Evolutionary conservation across 1,140 invertebrate species (phyloP).

Genomic region (Drosophila nigrodunni): DNA sequence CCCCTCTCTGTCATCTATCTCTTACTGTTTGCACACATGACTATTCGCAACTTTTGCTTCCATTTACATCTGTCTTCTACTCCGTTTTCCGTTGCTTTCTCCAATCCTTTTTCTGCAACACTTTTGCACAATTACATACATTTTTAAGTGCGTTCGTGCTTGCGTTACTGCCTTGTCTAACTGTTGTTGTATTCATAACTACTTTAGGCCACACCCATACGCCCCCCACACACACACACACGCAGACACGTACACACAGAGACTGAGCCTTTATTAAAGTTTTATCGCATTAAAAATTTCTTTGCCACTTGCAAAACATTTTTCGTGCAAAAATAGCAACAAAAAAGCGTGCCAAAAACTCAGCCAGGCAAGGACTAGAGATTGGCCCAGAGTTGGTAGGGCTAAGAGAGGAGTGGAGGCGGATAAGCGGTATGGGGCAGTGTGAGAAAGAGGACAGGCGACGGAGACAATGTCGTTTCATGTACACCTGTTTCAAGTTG

Average conservation of each 20-base stretch:
- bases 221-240: neutral
- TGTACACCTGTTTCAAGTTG: conserved; percentile 80
- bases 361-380: conserved; percentile 52
- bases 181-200: conserved; percentile 80
- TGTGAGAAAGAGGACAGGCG: conserved; percentile 5
- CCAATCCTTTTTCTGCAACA: conserved; percentile 43
- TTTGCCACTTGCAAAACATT: conserved; percentile 68
- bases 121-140: conserved; percentile 81
- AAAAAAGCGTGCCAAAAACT: conserved; percentile 71
- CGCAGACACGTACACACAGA: neutral
- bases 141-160: conserved; percentile 78
- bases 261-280: conserved; percentile 80
- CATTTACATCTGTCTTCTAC: conserved; percentile 34
- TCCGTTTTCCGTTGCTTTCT: neutral
- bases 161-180: conserved; percentile 59
- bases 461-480: conserved; percentile 73
- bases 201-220: conserved; percentile 70
- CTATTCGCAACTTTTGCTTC: conserved; percentile 50
- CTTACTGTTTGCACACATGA: conserved; percentile 13
- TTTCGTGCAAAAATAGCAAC: conserved; percentile 58
- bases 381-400: conserved; percentile 30
- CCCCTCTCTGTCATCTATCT: neutral
- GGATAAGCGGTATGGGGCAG: neutral
- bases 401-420: conserved; percentile 6
- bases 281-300: conserved; percentile 83